Evolutionary conservation across 1,140 invertebrate genomes (phyloP), one percentile per base, ranked within the genome.

Genomic region (Drosophila repleta): DNA sequence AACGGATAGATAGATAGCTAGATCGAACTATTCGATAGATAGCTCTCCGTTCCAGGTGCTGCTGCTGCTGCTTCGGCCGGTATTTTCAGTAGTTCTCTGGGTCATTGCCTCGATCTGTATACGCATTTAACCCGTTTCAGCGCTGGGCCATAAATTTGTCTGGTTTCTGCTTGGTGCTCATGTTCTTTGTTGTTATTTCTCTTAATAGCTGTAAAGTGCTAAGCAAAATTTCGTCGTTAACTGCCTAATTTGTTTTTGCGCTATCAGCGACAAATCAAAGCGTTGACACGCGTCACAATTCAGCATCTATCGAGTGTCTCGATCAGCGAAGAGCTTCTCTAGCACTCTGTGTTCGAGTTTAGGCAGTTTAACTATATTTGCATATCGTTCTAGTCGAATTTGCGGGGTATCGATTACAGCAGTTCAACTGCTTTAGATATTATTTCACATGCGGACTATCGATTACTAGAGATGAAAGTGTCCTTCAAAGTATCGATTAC

Each of bases 21-120:
- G 41, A n/a, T 10, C 39, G 32, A 13, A 35, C 43, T 57, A 43
- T 18, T 8, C 20, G 1, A 41, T 3, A 6, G 26, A 13, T 35
- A 29, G 6, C 13, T 17, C 26, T 58, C 15, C 4, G 55, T 21
- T 58, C 45, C 41, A 69, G 52, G 20, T 39, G 57, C 29, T 52
- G 39, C 10, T 51, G 39, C 10, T 51, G 5, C 51, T 20, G 18
- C 13, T 51, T 10, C 51, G 21, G 55, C 46, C 37, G 49, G 37
- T 26, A 35, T 43, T 18, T 63, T 65, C 55, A 60, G 60, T 82
- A 87, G 74, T 78, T 85, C 82, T 85, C 70, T 85, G 83, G 82
- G 82, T 85, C 82, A 87, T 82, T 87, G 82, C 37, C 80, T 74
- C 43, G 72, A 46, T 68, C 41, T 37, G 32, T 18, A 29, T 53